These are phyloP conservation scores for Cosmia trapezina DNA, from an alignment of 2,888 invertebrate species.

Conservation along the genomic window DNA sequence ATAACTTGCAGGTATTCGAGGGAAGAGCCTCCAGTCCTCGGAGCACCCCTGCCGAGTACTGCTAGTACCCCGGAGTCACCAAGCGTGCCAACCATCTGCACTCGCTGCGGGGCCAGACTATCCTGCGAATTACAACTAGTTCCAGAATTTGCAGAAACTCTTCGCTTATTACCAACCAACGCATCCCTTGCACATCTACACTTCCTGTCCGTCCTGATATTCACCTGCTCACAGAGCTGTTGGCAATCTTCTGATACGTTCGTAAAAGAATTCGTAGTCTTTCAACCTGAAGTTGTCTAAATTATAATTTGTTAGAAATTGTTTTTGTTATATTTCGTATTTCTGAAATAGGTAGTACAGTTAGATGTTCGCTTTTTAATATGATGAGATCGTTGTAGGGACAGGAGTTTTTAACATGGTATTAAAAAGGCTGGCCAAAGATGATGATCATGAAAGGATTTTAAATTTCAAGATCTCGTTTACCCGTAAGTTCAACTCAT, in stretches of 20 bases:
- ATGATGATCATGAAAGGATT: constrained; percentile 15
- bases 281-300: constrained; percentile 93
- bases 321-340: constrained; percentile 20
- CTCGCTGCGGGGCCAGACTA: constrained; percentile 93
- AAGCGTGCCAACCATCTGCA: constrained; percentile 87
- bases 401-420: constrained; percentile 12
- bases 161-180: constrained; percentile 90
- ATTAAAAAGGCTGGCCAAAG: constrained; percentile 30
- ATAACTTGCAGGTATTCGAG: constrained; percentile 92
- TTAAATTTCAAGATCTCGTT: constrained; percentile 14
- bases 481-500: constrained; percentile 17
- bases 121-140: constrained; percentile 96
- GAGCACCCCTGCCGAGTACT: constrained; percentile 91
- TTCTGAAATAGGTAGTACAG: constrained; percentile 1
- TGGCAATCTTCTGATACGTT: constrained; percentile 93
- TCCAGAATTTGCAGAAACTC: constrained; percentile 94
- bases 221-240: constrained; percentile 95
- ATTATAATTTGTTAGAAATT: constrained; percentile 14
- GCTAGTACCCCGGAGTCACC: constrained; percentile 77
- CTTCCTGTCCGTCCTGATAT: constrained; percentile 96
- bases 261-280: constrained; percentile 93
- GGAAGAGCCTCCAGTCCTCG: constrained; percentile 92
- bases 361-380: constrained; percentile 13
- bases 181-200: constrained; percentile 91
- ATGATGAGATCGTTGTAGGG: constrained; percentile 3